Evolutionary conservation across 1,140 invertebrate species (phyloP).

Genomic region (Leptopilina clavipes): DNA sequence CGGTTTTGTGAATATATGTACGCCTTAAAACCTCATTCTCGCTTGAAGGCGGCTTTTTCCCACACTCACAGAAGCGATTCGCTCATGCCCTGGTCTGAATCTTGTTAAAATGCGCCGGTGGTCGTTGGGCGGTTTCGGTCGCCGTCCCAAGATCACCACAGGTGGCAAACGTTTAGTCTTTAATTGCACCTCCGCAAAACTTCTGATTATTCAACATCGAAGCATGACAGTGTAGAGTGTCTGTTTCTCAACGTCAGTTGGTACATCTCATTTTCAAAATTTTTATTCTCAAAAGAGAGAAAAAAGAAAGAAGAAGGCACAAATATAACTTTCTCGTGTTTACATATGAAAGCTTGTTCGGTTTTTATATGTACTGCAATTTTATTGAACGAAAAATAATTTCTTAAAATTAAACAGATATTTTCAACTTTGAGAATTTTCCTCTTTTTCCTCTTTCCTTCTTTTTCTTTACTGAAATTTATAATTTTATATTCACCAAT

Average conservation of each 20-base stretch:
- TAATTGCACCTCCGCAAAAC: constrained; percentile 50
- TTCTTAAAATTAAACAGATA: no score
- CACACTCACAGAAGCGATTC: constrained; percentile 55
- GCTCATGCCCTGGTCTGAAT: constrained; percentile 46
- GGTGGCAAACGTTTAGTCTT: constrained; percentile 59
- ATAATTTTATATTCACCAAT: no score
- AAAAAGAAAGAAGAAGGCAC: not conserved
- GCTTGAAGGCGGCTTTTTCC: constrained; percentile 51
- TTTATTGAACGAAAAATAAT: no score
- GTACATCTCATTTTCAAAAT: constrained; percentile 17
- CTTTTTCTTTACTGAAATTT: no score
- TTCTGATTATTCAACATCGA: constrained; percentile 30
- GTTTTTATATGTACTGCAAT: no score
- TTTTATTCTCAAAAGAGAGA: not conserved
- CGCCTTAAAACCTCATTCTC: constrained; percentile 50
- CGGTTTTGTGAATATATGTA: constrained; percentile 49
- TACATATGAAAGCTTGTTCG: no score
- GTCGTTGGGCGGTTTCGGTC: constrained; percentile 40
- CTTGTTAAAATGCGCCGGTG: constrained; percentile 57
- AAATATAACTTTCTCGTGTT: no score
- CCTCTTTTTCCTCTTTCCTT: no score
- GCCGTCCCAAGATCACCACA: constrained; percentile 48
- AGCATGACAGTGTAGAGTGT: constrained; percentile 2
- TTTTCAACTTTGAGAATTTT: no score
- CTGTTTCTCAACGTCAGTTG: not conserved